These are phyloP conservation scores for Tribolium freemani DNA, from an alignment of 2,888 invertebrate species.

Conservation along the genomic window DNA sequence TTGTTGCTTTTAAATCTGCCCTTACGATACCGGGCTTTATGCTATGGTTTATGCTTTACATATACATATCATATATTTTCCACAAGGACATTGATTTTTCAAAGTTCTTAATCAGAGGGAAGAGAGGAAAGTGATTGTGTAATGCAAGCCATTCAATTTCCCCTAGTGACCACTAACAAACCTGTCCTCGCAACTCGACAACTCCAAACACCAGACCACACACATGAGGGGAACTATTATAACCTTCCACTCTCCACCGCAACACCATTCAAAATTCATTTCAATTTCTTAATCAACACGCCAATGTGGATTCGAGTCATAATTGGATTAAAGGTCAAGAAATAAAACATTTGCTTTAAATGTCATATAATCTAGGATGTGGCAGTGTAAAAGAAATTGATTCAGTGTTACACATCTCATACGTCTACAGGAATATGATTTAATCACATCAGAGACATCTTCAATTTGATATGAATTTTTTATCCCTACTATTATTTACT, in stretches of 20 bases:
- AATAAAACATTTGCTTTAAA: not conserved
- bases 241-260: constrained; percentile 44
- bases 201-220: constrained; percentile 43
- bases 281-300: constrained; percentile 52
- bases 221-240: constrained; percentile 41
- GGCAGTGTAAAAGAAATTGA: not conserved
- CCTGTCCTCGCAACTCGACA: constrained; percentile 49
- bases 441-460: constrained; percentile 40
- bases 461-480: no score
- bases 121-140: constrained; percentile 45
- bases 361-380: not conserved
- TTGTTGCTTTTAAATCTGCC: constrained; percentile 53
- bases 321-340: constrained; percentile 42
- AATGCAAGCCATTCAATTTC: constrained; percentile 48
- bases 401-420: not conserved
- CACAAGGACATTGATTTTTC: constrained; percentile 16
- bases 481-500: no score
- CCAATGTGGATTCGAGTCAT: constrained; percentile 42
- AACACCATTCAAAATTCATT: constrained; percentile 51
- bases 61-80: no score
- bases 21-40: constrained; percentile 42
- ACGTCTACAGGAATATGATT: constrained; percentile 49
- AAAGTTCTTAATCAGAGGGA: constrained; percentile 20
- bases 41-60: constrained; percentile 45
- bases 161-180: constrained; percentile 56